A percentile compares a stretch with the other conserved stretches of the same genome.
Conservation (phyloP, 1,140 invertebrate genomes). For the Drosophila teissieri region DNA sequence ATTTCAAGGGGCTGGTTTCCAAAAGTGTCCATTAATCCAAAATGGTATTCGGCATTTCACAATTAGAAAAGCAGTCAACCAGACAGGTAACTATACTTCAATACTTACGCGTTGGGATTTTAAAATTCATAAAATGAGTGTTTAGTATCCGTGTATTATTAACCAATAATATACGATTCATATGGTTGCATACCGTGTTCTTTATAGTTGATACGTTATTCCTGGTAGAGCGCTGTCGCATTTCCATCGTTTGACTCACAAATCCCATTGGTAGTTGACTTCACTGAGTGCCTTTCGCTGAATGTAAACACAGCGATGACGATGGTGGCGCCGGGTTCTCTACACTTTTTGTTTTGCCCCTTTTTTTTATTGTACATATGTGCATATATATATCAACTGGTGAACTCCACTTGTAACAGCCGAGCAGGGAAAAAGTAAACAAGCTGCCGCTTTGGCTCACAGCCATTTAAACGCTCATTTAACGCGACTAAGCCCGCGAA, state of each 20-base stretch:
- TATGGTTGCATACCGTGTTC: neutral
- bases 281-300: constrained; percentile 23
- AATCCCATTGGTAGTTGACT: constrained; percentile 23
- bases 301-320: constrained; percentile 27
- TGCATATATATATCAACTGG: neutral
- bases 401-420: constrained; percentile 28
- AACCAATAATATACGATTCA: neutral
- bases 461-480: constrained; percentile 64
- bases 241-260: constrained; percentile 18
- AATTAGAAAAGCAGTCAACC: no score
- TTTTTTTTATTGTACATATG: neutral
- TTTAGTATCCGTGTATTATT: no score
- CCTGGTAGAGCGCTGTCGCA: neutral
- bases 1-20: no score
- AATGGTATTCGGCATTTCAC: no score
- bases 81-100: no score
- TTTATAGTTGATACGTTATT: neutral
- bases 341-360: constrained; percentile 15
- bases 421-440: constrained; percentile 11
- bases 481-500: constrained; percentile 41
- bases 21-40: no score
- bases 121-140: no score
- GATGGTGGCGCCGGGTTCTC: constrained; percentile 25
- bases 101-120: no score
- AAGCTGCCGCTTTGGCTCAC: constrained; percentile 35